phyloP scores from a whole-genome alignment of 2,888 invertebrate species.

The Ethmia dodecea region DNA sequence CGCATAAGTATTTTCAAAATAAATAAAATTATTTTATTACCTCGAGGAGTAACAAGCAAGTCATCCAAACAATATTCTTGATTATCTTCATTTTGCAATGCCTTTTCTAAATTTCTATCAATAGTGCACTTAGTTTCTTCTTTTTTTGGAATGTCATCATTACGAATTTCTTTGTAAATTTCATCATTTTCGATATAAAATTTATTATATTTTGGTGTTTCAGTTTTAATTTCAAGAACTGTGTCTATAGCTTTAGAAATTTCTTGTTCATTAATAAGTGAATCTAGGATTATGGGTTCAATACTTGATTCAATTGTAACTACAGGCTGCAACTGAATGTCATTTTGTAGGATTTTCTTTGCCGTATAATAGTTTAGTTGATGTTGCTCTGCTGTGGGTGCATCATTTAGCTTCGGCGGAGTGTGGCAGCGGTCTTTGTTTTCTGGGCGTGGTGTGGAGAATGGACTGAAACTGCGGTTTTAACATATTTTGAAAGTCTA shows the following conservation, averaged over 20 bases:
- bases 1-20: too few species aligned
- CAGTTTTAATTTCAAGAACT: neutral
- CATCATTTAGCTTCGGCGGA: slow-evolving; percentile 27
- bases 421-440: slow-evolving; percentile 39
- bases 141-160: slow-evolving; percentile 4
- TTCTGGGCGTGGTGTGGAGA: slow-evolving; percentile 43
- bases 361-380: too few species aligned
- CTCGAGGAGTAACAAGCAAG: slow-evolving; percentile 47
- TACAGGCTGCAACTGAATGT: too few species aligned
- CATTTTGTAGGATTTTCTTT: too few species aligned
- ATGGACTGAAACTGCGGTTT: slow-evolving; percentile 48
- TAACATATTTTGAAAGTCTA: too few species aligned
- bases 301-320: too few species aligned
- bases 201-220: neutral
- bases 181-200: neutral
- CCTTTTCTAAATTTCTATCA: slow-evolving; percentile 51
- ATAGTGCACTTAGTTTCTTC: slow-evolving; percentile 23
- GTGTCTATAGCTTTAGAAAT: too few species aligned
- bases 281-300: too few species aligned
- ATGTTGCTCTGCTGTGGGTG: slow-evolving; percentile 8
- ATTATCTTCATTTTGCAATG: slow-evolving; percentile 38
- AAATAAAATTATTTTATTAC: slow-evolving; percentile 24
- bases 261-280: neutral
- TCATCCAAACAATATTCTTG: slow-evolving; percentile 42
- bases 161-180: neutral